Conservation (phyloP, 2,113 vertebrate species). For the Ictalurus punctatus region DNA sequence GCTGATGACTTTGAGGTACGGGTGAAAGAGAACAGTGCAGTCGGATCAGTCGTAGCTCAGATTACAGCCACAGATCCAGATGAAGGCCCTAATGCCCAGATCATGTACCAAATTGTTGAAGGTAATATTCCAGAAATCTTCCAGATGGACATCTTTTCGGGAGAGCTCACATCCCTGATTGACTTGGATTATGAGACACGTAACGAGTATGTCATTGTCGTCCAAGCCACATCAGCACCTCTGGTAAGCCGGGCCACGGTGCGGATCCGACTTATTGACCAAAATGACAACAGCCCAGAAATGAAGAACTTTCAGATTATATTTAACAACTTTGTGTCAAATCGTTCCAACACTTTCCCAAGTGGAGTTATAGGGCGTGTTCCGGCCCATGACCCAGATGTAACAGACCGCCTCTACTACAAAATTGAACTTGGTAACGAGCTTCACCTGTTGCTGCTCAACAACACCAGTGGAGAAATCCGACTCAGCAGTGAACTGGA, state of each 20-base stretch:
- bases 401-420: constrained; percentile 91
- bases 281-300: constrained; percentile 94
- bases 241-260: constrained; percentile 94
- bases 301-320: constrained; percentile 97
- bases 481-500: constrained; percentile 94
- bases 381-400: constrained; percentile 93
- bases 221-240: constrained; percentile 96
- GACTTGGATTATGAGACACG: constrained; percentile 93
- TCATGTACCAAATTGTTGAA: constrained; percentile 99
- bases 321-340: constrained; percentile 98
- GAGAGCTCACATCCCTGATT: constrained; percentile 94
- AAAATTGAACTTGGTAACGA: constrained; percentile 95
- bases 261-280: constrained; percentile 88
- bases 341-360: constrained; percentile 95
- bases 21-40: constrained; percentile 95
- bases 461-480: constrained; percentile 94
- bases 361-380: constrained; percentile 90
- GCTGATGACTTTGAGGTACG: constrained; percentile 94
- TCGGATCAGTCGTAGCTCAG: constrained; percentile 94
- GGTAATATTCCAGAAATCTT: constrained; percentile 98
- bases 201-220: constrained; percentile 92
- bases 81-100: constrained; percentile 93
- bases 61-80: constrained; percentile 93
- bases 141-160: constrained; percentile 99
- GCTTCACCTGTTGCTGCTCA: constrained; percentile 91